These are phyloP conservation scores for Epizoanthus rinbou DNA, from an alignment of 92 coral and sea anemone genomes.

Conservation along the genomic window DNA sequence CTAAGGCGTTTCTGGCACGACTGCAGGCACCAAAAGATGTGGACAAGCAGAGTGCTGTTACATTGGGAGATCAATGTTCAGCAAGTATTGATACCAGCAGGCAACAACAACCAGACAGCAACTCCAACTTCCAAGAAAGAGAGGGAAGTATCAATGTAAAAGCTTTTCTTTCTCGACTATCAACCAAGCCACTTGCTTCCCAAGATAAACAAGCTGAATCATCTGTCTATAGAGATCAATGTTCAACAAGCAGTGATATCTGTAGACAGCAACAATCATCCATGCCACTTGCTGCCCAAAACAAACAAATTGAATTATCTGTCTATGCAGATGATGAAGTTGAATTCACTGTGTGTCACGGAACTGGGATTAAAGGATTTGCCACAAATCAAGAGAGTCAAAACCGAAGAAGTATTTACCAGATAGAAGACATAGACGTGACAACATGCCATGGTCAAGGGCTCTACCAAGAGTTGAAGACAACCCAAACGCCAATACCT, in stretches of 20 bases:
- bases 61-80: not conserved
- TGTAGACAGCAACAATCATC: too few relatives aligned
- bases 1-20: conserved; percentile 35
- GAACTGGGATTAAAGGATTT: not conserved
- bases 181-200: conserved; percentile 2
- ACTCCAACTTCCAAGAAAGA: not conserved
- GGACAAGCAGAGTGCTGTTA: not conserved
- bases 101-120: not conserved
- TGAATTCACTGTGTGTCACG: conserved; percentile 32
- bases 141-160: conserved; percentile 2
- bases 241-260: too few relatives aligned
- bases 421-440: conserved; percentile 4
- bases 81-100: not conserved
- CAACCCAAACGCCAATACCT: not conserved
- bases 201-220: not conserved
- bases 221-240: not conserved
- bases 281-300: not conserved
- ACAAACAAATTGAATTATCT: not conserved
- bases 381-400: not conserved
- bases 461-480: not conserved
- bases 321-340: conserved; percentile 12
- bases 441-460: conserved; percentile 7
- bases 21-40: not conserved
- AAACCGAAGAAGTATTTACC: conserved; percentile 8
- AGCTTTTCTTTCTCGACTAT: conserved; percentile 30